Percentiles rank a stretch among this genome's conserved stretches.
Evolutionary conservation across 1,140 invertebrate genomes (phyloP).

Genomic region (Scaptodrosophila lebanonensis): DNA sequence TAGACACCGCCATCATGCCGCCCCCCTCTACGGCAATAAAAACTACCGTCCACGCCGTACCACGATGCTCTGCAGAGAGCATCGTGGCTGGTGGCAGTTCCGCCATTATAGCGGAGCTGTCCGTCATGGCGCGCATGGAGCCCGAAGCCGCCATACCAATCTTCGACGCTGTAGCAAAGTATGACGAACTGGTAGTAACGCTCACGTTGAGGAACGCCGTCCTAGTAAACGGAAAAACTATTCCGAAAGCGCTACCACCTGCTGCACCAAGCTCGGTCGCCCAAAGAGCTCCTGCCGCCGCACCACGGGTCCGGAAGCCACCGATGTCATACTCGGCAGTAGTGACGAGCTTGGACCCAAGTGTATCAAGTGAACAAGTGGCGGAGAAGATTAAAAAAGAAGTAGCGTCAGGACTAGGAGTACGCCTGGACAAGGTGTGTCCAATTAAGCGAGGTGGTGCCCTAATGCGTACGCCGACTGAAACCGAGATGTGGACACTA

Average conservation of each 20-base stretch:
- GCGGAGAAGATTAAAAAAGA: not conserved
- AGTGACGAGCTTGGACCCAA: not conserved
- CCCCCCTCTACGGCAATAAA: too few species aligned
- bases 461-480: constrained; percentile 2
- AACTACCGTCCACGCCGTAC: too few species aligned
- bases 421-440: not conserved
- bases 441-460: not conserved
- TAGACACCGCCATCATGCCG: too few species aligned
- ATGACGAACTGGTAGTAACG: not conserved
- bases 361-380: not conserved
- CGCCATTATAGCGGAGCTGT: too few species aligned
- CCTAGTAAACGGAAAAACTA: not conserved
- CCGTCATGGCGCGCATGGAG: not conserved
- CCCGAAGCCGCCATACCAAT: not conserved
- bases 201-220: not conserved
- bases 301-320: not conserved
- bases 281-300: not conserved
- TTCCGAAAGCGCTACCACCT: not conserved
- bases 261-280: not conserved
- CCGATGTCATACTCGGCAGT: not conserved
- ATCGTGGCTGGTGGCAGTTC: too few species aligned
- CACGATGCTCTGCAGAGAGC: too few species aligned
- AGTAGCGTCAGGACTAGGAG: not conserved
- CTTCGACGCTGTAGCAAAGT: not conserved
- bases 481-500: not conserved